These are phyloP conservation scores for Pterophyllum scalare DNA, from an alignment of 2,113 vertebrate genomes.

Conservation along the genomic window DNA sequence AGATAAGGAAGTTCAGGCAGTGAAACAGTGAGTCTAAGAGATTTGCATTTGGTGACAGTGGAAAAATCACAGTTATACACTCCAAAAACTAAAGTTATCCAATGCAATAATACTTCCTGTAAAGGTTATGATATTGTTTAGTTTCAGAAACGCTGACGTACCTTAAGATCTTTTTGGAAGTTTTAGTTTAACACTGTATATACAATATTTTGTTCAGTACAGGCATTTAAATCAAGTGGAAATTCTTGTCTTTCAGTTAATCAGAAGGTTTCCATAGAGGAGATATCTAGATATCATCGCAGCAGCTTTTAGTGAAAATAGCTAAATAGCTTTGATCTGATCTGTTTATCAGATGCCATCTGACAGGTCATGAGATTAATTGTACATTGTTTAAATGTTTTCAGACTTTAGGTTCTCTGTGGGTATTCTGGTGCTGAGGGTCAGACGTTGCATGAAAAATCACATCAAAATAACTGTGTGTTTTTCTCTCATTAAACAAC, in stretches of 20 bases:
- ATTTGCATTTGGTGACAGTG: too few species aligned
- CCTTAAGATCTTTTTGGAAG: too few species aligned
- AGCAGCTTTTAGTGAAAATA: not conserved
- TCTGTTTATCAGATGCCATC: not conserved
- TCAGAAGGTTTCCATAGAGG: not conserved
- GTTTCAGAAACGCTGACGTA: too few species aligned
- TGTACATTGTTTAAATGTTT: not conserved
- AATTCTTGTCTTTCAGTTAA: not conserved
- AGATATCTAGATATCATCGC: not conserved
- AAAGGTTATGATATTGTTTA: too few species aligned
- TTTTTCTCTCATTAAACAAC: not conserved
- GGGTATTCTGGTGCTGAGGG: not conserved
- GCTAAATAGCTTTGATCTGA: not conserved
- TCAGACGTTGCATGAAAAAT: not conserved
- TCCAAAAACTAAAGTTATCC: too few species aligned
- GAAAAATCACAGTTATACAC: too few species aligned
- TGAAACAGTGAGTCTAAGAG: not conserved
- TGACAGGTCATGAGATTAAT: not conserved
- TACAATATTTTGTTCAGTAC: too few species aligned
- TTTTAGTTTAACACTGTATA: too few species aligned
- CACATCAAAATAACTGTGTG: not conserved
- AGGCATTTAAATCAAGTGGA: too few species aligned
- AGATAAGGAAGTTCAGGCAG: not conserved
- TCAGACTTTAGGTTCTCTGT: too few species aligned
- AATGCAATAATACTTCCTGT: too few species aligned